Conservation (phyloP, 2,797 vertebrate species). For the Tadarida brasiliensis region DNA sequence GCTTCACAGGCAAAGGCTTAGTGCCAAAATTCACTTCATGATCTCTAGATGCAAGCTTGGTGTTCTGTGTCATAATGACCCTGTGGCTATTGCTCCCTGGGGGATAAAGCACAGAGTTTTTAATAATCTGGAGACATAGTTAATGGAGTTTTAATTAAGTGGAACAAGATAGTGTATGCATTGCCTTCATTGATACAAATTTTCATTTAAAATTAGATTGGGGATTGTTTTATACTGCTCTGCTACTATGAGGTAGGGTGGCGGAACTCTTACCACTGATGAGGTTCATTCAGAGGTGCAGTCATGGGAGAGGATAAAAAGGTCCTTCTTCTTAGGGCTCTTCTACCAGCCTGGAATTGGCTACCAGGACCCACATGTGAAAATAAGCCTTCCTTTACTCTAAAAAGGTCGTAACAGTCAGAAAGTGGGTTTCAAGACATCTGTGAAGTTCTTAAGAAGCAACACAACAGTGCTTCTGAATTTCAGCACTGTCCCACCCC, state of each 20-base stretch:
- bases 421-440: not conserved
- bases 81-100: not conserved
- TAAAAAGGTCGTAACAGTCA: not conserved
- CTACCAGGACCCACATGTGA: not conserved
- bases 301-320: fast-evolving
- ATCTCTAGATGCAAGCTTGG: not conserved
- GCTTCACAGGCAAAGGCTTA: not conserved
- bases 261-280: not conserved
- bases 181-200: not conserved
- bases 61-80: not conserved
- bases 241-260: not conserved
- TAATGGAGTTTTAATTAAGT: slow-evolving; percentile 47
- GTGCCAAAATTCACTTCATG: not conserved
- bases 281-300: not conserved
- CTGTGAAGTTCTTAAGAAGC: not conserved
- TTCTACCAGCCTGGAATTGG: not conserved
- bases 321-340: not conserved
- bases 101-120: slow-evolving; percentile 32
- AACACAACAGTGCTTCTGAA: not conserved
- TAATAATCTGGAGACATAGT: slow-evolving; percentile 29
- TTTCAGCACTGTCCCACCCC: not conserved
- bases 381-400: not conserved
- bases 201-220: slow-evolving; percentile 35
- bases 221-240: not conserved
- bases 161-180: not conserved